Percentiles rank a stretch among this genome's conserved stretches.
phyloP scores from a whole-genome alignment of 2,888 invertebrate species.

The Lochmaea capreae region DNA sequence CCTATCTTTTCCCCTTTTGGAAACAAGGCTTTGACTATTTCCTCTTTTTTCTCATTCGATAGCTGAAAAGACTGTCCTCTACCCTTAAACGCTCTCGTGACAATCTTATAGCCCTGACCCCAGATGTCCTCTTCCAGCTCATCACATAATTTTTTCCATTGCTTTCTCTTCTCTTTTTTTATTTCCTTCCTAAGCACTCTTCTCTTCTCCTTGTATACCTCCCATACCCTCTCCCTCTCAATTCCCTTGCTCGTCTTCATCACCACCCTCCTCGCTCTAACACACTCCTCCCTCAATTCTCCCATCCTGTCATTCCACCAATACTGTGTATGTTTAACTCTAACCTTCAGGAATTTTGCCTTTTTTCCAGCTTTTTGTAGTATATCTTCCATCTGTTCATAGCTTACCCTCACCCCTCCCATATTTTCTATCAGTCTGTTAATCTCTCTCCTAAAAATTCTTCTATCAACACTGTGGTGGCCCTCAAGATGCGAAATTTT shows the following conservation, averaged over 20 bases:
- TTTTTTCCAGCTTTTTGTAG: not conserved
- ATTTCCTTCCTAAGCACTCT: not conserved
- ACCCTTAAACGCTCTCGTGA: not conserved
- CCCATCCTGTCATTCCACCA: slow-evolving; percentile 14
- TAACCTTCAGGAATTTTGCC: not conserved
- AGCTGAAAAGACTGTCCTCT: not conserved
- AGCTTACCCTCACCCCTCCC: not conserved
- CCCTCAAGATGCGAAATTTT: not conserved
- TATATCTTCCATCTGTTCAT: too few relatives aligned
- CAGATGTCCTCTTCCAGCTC: slow-evolving; percentile 34
- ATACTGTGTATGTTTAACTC: not conserved
- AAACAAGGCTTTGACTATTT: slow-evolving; percentile 18
- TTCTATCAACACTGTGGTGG: not conserved
- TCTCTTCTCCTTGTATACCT: not conserved
- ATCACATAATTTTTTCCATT: slow-evolving; percentile 29
- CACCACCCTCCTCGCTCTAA: not conserved
- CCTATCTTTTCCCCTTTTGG: not conserved
- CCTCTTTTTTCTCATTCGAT: not conserved
- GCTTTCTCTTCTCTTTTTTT: not conserved
- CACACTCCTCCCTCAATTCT: not conserved
- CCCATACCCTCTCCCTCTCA: not conserved
- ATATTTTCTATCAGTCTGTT: slow-evolving; percentile 3
- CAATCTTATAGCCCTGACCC: slow-evolving; percentile 26
- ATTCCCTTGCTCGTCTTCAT: not conserved
- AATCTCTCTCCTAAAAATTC: not conserved